phyloP scores from a whole-genome alignment of 2,888 invertebrate genomes.

The Ennomos quercinarius region DNA sequence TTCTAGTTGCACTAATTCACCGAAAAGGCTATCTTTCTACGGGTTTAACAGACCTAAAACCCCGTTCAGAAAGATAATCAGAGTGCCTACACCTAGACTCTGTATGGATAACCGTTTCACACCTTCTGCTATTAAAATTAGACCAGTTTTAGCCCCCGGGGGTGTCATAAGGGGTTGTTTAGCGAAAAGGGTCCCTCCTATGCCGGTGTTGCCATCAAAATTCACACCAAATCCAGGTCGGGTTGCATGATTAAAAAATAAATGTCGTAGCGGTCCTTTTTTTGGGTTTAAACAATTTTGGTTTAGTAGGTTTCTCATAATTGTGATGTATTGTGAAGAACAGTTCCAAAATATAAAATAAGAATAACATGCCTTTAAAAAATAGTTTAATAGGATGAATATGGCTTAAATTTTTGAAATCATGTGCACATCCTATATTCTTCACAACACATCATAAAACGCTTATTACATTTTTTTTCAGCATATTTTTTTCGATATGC shows the following conservation, averaged over 20 bases:
- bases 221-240: slow-evolving; percentile 78
- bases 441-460: slow-evolving; percentile 28
- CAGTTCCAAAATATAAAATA: background rate
- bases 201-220: slow-evolving; percentile 83
- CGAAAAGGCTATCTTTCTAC: slow-evolving; percentile 82
- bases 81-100: slow-evolving; percentile 68
- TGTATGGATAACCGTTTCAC: slow-evolving; percentile 68
- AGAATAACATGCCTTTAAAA: too few relatives aligned
- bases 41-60: slow-evolving; percentile 72
- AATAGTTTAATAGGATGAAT: too few relatives aligned
- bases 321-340: slow-evolving; percentile 28
- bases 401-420: slow-evolving; percentile 6
- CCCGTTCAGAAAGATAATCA: slow-evolving; percentile 69
- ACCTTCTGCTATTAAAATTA: slow-evolving; percentile 48
- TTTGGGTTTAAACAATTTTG: slow-evolving; percentile 44
- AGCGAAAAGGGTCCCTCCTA: slow-evolving; percentile 80
- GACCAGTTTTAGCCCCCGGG: slow-evolving; percentile 61
- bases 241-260: slow-evolving; percentile 62
- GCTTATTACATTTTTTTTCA: slow-evolving; percentile 20
- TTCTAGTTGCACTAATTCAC: slow-evolving; percentile 87
- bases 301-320: slow-evolving; percentile 33
- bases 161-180: slow-evolving; percentile 69
- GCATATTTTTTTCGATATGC: slow-evolving; percentile 8
- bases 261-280: slow-evolving; percentile 51
- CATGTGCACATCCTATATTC: slow-evolving; percentile 23